Evolutionary conservation across 1,140 invertebrate genomes (phyloP).

Genomic region (Sycophila sp.): DNA sequence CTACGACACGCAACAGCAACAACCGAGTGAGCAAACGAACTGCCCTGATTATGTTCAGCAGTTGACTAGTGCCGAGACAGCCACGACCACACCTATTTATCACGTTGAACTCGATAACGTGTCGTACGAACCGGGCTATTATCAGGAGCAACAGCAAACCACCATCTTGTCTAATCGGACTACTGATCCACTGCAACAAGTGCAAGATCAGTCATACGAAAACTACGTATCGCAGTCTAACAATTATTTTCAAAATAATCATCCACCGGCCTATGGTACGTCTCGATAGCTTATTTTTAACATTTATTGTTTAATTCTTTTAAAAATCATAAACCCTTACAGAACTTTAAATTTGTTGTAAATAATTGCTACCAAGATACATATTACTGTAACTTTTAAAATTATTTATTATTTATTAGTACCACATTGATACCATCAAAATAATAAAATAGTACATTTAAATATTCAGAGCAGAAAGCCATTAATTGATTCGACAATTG

Average conservation of each 20-base stretch:
- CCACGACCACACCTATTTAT: constrained; percentile 19
- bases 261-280: constrained; percentile 5
- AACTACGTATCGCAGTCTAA: not conserved
- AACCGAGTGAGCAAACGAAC: not conserved
- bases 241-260: constrained; percentile 9
- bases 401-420: too few relatives aligned
- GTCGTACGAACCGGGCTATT: constrained; percentile 5
- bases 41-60: constrained; percentile 39
- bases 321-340: too few relatives aligned
- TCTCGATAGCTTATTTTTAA: too few relatives aligned
- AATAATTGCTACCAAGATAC: too few relatives aligned
- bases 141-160: constrained; percentile 12
- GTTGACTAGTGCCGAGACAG: too few relatives aligned
- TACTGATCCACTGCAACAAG: constrained; percentile 17
- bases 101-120: constrained; percentile 12
- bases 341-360: too few relatives aligned
- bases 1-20: not conserved
- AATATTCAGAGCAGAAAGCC: too few relatives aligned
- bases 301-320: too few relatives aligned
- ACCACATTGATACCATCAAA: too few relatives aligned
- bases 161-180: not conserved
- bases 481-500: too few relatives aligned
- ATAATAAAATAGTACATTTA: too few relatives aligned
- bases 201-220: constrained; percentile 19
- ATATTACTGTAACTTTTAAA: too few relatives aligned